Evolutionary conservation across 2,113 vertebrate species (phyloP), one percentile per base, ranked within the genome.

Genomic region (Aphyosemion australe): DNA sequence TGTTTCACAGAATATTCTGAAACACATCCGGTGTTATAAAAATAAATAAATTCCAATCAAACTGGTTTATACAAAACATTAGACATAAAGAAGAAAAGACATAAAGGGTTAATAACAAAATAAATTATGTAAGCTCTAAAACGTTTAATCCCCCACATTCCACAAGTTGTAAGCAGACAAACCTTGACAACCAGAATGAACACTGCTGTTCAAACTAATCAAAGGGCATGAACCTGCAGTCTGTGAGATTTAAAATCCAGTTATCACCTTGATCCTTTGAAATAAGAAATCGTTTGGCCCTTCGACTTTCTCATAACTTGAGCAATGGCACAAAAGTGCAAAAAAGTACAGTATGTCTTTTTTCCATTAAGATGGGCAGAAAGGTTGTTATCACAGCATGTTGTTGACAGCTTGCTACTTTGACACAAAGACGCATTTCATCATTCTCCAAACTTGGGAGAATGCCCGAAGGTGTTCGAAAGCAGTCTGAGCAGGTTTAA

Each of bases 61-160:
- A 47, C 15, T 50, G 39, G 19, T 60, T 52, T 49, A 11, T 13
- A 52, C 32, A 34, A 46, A 68, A 34, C 42, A 43, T 39, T 41
- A 5, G 52, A 48, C 20, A 18, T 5, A 1, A 5, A 31, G 39
- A 31, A 10, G 45, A 18, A 7, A 31, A 50, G 34, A 37, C 1
- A 61, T 57, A 76, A 42, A 12, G 49, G 61, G 57, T 34, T 58
- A 68, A 67, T 43, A 64, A 63, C 57, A 54, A 78, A 81, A 82
- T 78, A 26, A 2, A 66, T 69, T 31, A 51, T 43, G 42, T 67
- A 67, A 78, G 56, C 61, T 47, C 19, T 57, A 34, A 41, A 66
- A 65, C 8, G 61, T 60, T 50, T 71, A 74, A 82, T 76, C 68
- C 45, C 13, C 45, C 21, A 57, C 49, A 69, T 78, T 84, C 20